Base-by-base conservation (phyloP, 2,888 invertebrate genomes). In the Dichetophora obliterata region DNA sequence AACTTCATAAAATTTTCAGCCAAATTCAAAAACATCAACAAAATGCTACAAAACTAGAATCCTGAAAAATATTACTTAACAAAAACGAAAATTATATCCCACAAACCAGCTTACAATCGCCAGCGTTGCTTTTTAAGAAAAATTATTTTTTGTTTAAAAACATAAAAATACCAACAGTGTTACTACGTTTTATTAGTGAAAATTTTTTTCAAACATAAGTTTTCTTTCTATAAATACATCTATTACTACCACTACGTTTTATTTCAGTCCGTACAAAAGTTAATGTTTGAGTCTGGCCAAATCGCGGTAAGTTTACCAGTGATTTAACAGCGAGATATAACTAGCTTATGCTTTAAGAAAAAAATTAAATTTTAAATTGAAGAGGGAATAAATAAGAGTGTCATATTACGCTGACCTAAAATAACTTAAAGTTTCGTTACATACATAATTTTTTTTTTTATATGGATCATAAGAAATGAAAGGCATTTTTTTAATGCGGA, bases 211-310 rank as follows among this genome's bases (percentile, higher is more conserved):
- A 59, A 27, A 16, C n/a, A 27, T 59, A 59, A 59, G 3, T 11
- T 27, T 14, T 14, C 59, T 16, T 43, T 34, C 37, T n/a, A 34
- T 37, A 34, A 66, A 66, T 66, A 68, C 66, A 54, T 71, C 27
- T 34, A 61, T 78, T 22, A 48, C 48, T 66, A 43, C 66, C 43
- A 31, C 57, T 72, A 59, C 48, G 37, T 5, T 61, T 72, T 61
- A n/a, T 86, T 87, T 78, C 87, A 87, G 87, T 87, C 87, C 80
- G 87, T 87, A 83, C 87, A 87, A 83, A 87, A 87, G 84, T 86
- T 87, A 86, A 87, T 87, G 86, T 86, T 87, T 83, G 87, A 87
- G 85, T 84, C 87, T 81, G 87, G 87, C 83, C 85, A 87, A 81
- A 85, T 87, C 83, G 87, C 87, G 87, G 87, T 87, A 87, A 87